A percentile compares a stretch with the other conserved stretches of the same genome.
Evolutionary conservation across 2,113 vertebrate genomes (phyloP).

Genomic region (Phrynosoma platyrhinos): DNA sequence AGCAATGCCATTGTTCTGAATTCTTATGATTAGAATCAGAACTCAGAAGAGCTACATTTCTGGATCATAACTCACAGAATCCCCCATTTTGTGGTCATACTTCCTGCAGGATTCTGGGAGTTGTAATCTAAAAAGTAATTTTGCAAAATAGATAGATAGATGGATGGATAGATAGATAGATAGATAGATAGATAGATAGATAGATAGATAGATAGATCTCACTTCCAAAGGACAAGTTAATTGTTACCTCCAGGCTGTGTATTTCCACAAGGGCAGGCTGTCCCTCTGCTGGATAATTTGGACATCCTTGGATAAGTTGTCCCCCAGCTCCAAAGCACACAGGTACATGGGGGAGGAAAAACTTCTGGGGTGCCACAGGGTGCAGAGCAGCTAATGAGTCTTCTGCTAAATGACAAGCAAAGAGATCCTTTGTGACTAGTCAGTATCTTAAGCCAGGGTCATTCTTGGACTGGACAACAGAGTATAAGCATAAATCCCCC

Average conservation of each 20-base stretch:
- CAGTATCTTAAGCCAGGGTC: not conserved
- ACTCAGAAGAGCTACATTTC: too few species aligned
- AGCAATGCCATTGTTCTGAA: not conserved
- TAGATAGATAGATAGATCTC: rapidly evolving
- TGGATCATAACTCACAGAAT: too few species aligned
- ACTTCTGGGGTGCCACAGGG: conserved; percentile 79
- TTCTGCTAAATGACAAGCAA: conserved; percentile 61
- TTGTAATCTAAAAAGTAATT: too few species aligned
- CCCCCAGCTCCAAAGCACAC: conserved; percentile 88
- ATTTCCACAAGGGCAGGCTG: conserved; percentile 80
- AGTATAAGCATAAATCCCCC: not conserved
- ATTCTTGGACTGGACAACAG: not conserved
- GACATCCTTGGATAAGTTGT: conserved; percentile 82
- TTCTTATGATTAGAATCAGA: too few species aligned
- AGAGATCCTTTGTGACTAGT: not conserved
- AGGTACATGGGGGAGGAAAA: conserved; percentile 75
- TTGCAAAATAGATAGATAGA: too few species aligned
- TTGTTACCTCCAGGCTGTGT: conserved; percentile 88
- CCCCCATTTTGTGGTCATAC: too few species aligned
- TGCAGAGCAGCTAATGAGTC: not conserved
- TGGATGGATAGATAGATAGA: too few species aligned
- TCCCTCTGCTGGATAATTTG: conserved; percentile 74
- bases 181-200: not conserved
- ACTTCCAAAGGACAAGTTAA: not conserved
- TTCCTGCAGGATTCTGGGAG: too few species aligned